phyloP scores from a whole-genome alignment of 2,888 invertebrate species.

The Alentia gelatinosa region DNA sequence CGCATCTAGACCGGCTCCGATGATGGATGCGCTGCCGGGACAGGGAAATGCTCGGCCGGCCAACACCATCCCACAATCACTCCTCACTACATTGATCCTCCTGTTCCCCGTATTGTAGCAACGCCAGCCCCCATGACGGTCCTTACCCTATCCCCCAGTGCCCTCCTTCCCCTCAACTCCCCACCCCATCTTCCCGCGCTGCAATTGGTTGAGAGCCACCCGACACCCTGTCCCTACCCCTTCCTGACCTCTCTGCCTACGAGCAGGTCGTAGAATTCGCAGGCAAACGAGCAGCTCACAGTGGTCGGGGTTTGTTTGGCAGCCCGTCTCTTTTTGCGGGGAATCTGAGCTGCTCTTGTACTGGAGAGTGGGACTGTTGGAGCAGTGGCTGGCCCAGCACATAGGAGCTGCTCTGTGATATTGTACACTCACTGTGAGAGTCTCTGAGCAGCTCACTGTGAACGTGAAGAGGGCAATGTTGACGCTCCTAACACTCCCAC shows the following conservation, averaged over 20 bases:
- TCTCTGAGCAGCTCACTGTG: neutral
- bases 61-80: conserved; percentile 4
- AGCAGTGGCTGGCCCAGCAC: neutral
- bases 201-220: neutral
- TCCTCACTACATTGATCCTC: conserved; percentile 36
- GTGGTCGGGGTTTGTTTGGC: neutral
- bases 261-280: neutral
- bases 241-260: neutral
- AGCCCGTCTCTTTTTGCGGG: neutral
- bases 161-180: neutral
- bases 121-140: neutral
- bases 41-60: conserved; percentile 1
- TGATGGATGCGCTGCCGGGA: neutral
- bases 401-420: neutral
- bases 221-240: neutral
- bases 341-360: neutral
- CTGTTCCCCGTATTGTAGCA: neutral
- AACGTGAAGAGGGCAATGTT: neutral
- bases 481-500: neutral
- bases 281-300: neutral
- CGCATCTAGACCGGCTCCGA: neutral
- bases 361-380: neutral
- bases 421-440: neutral
- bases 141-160: neutral
- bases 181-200: neutral